Evolutionary conservation across 1,140 invertebrate genomes (phyloP).

Genomic region (Drosophila takahashii): DNA sequence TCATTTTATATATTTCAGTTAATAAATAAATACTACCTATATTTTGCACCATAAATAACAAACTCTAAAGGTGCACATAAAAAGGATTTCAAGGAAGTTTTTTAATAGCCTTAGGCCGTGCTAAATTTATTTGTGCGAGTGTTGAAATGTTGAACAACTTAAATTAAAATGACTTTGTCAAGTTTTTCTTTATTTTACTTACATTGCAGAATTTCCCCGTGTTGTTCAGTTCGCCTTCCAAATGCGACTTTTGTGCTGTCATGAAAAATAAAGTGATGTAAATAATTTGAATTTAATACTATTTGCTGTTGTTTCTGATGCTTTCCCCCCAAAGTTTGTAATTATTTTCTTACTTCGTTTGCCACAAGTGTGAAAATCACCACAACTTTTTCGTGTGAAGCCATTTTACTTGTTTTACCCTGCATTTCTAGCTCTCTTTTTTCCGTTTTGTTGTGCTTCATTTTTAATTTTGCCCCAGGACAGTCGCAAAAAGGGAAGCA

Average conservation of each 20-base stretch:
- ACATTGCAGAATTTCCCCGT: constrained; percentile 2
- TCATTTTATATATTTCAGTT: too few species aligned
- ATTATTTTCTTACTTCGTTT: constrained; percentile 76
- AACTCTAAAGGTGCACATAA: background rate
- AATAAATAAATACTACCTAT: too few species aligned
- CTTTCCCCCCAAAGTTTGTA: constrained; percentile 63
- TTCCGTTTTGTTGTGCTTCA: constrained; percentile 12
- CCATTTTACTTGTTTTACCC: constrained; percentile 56
- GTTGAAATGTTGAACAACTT: constrained; percentile 80
- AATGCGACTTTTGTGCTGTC: constrained; percentile 32
- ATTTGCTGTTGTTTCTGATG: constrained; percentile 40
- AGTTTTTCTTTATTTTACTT: constrained; percentile 44
- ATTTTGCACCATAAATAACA: too few species aligned
- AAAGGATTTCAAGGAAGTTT: background rate
- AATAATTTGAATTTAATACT: constrained; percentile 61
- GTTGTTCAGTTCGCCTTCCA: constrained; percentile 1
- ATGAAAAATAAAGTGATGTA: constrained; percentile 26
- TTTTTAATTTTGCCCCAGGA: constrained; percentile 51
- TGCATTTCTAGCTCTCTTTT: constrained; percentile 9
- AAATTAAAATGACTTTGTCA: constrained; percentile 79
- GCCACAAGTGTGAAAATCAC: constrained; percentile 80
- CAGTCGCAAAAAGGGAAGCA: constrained; percentile 32
- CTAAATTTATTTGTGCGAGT: constrained; percentile 68
- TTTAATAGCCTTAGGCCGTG: constrained; percentile 36
- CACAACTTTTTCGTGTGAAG: constrained; percentile 71